Conservation (phyloP, 37 sponge, comb jelly and placozoan species). For the Tethya wilhelma region DNA sequence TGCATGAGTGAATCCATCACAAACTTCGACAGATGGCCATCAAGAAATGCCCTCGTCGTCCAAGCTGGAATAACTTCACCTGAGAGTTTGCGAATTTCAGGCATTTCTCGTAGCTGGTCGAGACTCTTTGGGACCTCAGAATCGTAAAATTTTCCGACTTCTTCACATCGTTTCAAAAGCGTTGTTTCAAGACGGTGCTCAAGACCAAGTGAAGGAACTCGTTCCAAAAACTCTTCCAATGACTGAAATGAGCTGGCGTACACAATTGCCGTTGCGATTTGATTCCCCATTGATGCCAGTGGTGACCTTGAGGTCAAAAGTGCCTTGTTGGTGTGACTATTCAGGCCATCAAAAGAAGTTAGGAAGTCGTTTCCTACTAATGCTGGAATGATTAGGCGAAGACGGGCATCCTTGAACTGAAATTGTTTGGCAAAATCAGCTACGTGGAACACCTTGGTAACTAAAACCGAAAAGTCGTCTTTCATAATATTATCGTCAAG, state of each 20-base stretch:
- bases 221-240: not conserved
- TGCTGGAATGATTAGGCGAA: conserved; percentile 60
- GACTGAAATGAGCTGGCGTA: not conserved
- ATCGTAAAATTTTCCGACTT: not conserved
- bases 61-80: conserved; percentile 23
- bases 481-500: too few species aligned
- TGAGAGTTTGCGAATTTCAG: not conserved
- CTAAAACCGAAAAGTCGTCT: conserved; percentile 27
- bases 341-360: too few species aligned
- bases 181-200: not conserved
- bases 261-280: not conserved
- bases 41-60: conserved; percentile 19
- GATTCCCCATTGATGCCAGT: not conserved
- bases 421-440: conserved; percentile 17
- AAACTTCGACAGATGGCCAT: conserved; percentile 13
- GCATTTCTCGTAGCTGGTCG: not conserved
- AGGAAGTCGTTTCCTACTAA: conserved; percentile 72
- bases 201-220: not conserved
- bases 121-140: not conserved
- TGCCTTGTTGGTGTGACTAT: not conserved
- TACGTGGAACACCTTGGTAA: conserved; percentile 47
- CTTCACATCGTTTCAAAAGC: not conserved
- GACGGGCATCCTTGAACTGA: conserved; percentile 10
- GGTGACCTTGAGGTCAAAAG: not conserved
- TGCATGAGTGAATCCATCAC: too few species aligned